Evolutionary conservation across 1,140 invertebrate species (phyloP).

Genomic region (Ganaspis sp.): DNA sequence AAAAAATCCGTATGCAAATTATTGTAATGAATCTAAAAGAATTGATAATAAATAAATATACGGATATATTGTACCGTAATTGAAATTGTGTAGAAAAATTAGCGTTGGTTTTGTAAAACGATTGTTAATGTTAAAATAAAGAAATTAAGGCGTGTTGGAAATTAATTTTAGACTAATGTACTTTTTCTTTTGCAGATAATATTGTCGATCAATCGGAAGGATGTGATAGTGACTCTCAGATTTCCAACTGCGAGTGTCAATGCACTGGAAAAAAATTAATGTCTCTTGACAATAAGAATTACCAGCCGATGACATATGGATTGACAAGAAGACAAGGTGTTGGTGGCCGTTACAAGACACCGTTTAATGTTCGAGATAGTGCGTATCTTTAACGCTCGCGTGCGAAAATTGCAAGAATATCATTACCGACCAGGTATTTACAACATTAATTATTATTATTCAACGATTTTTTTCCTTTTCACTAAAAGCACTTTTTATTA

Average conservation of each 20-base stretch:
- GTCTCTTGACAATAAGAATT: slow-evolving; percentile 54
- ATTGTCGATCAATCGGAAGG: slow-evolving; percentile 44
- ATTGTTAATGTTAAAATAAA: not conserved
- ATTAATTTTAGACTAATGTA: not conserved
- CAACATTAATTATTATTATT: not conserved
- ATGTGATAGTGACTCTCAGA: slow-evolving; percentile 47
- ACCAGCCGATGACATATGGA: slow-evolving; percentile 44
- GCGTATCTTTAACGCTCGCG: slow-evolving; percentile 45
- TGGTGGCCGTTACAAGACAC: slow-evolving; percentile 43
- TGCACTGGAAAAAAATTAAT: slow-evolving; percentile 54
- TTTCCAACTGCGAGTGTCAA: slow-evolving; percentile 56
- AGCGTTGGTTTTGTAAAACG: too few relatives aligned
- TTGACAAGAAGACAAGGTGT: slow-evolving; percentile 42
- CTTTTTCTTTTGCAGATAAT: slow-evolving; percentile 3
- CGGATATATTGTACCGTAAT: too few relatives aligned
- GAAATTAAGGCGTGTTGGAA: not conserved
- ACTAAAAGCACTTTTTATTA: too few relatives aligned
- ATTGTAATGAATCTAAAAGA: too few relatives aligned
- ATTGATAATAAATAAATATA: too few relatives aligned
- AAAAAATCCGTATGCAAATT: too few relatives aligned
- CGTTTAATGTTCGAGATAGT: slow-evolving; percentile 49
- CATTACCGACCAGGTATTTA: slow-evolving; percentile 3
- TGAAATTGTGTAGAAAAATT: too few relatives aligned
- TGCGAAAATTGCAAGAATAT: slow-evolving; percentile 43
- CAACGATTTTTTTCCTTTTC: too few relatives aligned